phyloP scores from a whole-genome alignment of 1,140 invertebrate species.

The Drosophila santomea region DNA sequence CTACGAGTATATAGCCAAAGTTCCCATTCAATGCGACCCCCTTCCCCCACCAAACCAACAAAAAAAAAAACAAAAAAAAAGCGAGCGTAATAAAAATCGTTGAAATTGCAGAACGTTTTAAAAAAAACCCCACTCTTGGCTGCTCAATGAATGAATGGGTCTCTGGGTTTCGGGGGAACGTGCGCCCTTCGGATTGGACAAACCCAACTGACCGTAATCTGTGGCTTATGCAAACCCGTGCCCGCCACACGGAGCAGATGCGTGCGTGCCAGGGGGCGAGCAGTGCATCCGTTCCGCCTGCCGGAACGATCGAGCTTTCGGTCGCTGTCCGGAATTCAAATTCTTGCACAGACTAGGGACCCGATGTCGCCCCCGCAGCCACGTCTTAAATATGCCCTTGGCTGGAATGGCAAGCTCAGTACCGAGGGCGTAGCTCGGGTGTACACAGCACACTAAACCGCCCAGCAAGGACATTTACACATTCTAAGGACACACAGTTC shows the following conservation, averaged over 20 bases:
- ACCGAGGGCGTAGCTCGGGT: slow-evolving; percentile 41
- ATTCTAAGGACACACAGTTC: background rate
- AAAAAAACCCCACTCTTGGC: slow-evolving; percentile 32
- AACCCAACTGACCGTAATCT: slow-evolving; percentile 18
- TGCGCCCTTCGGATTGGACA: slow-evolving; percentile 4
- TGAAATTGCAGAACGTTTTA: slow-evolving; percentile 63
- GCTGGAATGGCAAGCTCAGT: slow-evolving; percentile 29
- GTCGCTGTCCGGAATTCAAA: slow-evolving; percentile 35
- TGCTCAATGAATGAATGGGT: slow-evolving; percentile 27
- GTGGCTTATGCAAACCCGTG: slow-evolving; percentile 30
- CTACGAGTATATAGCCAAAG: slow-evolving; percentile 11
- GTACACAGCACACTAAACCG: slow-evolving; percentile 15
- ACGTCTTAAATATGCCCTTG: slow-evolving; percentile 53
- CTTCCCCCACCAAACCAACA: background rate
- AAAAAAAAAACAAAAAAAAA: background rate
- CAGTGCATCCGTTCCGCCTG: slow-evolving; percentile 39
- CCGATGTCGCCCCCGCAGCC: background rate
- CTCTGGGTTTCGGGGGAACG: slow-evolving; percentile 1
- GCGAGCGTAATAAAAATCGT: slow-evolving; percentile 65
- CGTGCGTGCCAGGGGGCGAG: slow-evolving; percentile 32
- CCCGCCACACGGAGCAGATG: slow-evolving; percentile 16
- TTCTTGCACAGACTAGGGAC: slow-evolving; percentile 32
- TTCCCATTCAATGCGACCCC: slow-evolving; percentile 29
- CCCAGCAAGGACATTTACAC: slow-evolving; percentile 6
- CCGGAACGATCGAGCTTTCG: slow-evolving; percentile 2